Percentiles rank a stretch among this genome's conserved stretches.
Conservation (phyloP, 2,113 vertebrate species). For the Nestor notabilis region DNA sequence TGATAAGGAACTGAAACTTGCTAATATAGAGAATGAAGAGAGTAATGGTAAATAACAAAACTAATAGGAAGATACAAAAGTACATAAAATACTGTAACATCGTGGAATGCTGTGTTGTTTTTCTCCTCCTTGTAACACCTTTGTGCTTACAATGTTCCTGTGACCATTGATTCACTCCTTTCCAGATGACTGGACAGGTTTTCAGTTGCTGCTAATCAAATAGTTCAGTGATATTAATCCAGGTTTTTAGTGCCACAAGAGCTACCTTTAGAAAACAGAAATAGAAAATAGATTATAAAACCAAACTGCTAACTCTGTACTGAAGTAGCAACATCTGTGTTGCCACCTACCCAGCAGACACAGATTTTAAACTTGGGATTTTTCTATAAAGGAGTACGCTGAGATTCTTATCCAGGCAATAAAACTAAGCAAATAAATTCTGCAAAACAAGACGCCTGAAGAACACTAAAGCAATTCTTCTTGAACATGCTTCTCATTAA, state of each 20-base stretch:
- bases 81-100: background rate
- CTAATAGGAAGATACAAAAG: background rate
- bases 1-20: constrained; percentile 19
- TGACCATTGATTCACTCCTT: background rate
- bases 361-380: background rate
- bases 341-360: background rate
- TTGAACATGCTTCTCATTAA: background rate
- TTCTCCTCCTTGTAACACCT: background rate
- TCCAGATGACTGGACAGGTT: background rate
- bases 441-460: background rate
- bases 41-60: background rate
- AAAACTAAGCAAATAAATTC: background rate
- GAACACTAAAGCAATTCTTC: background rate
- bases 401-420: background rate
- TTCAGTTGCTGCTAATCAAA: background rate
- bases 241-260: background rate
- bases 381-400: background rate
- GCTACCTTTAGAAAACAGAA: background rate
- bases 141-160: background rate
- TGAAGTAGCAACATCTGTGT: background rate
- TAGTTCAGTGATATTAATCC: background rate
- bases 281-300: background rate
- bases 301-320: background rate
- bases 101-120: background rate
- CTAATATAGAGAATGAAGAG: background rate